A percentile compares a stretch with the other conserved stretches of the same genome.
Evolutionary conservation across 2,113 vertebrate species (phyloP).

Genomic region (Hemichromis elongatus): DNA sequence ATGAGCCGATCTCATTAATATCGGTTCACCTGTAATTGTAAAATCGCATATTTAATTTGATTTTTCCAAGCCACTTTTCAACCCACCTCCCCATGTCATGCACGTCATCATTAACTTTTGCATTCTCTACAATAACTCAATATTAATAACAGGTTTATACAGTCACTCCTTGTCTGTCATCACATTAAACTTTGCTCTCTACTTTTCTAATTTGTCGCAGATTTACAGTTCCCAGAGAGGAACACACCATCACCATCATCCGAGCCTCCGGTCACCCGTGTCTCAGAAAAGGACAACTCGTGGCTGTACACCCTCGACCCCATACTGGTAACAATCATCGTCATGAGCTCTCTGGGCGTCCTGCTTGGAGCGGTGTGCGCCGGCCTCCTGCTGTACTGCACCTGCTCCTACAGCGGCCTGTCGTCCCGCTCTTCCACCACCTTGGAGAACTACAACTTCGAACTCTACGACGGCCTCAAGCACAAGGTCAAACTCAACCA

Average conservation of each 20-base stretch:
- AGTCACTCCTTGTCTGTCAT: neutral
- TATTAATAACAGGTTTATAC: neutral
- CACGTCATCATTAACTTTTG: neutral
- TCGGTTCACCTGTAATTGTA: rapidly evolving
- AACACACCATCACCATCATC: conserved; percentile 56
- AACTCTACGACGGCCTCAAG: conserved; percentile 97
- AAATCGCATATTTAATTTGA: rapidly evolving
- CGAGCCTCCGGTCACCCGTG: conserved; percentile 63
- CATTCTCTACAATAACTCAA: neutral
- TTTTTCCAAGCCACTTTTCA: neutral
- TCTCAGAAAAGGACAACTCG: conserved; percentile 86
- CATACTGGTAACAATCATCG: conserved; percentile 97
- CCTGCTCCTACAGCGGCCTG: conserved; percentile 90
- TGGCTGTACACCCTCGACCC: conserved; percentile 96
- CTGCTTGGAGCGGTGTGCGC: conserved; percentile 91
- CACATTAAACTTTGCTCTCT: neutral
- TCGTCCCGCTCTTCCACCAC: conserved; percentile 94
- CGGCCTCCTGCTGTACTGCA: conserved; percentile 95
- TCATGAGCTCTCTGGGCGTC: conserved; percentile 95
- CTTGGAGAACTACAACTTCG: conserved; percentile 98
- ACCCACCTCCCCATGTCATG: rapidly evolving
- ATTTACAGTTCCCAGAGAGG: conserved; percentile 48
- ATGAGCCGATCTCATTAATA: neutral
- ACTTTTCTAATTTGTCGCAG: conserved; percentile 8
- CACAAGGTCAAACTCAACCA: conserved; percentile 99